Evolutionary conservation across 2,113 vertebrate species (phyloP), one percentile per base, ranked within the genome.

Genomic region (Etheostoma spectabile): DNA sequence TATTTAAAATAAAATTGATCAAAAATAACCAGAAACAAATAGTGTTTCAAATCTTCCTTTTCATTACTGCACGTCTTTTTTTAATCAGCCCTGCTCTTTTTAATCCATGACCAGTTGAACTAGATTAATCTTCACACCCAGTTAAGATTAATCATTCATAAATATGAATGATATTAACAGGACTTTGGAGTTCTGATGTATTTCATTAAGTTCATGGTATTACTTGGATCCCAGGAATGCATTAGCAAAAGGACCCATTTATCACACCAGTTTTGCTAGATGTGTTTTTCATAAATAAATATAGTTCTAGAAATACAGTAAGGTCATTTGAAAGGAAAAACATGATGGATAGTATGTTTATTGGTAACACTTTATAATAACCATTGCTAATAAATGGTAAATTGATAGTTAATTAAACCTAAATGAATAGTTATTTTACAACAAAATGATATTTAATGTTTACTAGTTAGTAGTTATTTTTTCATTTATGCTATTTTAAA

Each of bases 21-120:
- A 56, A 67, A 19, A 51, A 68, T 4, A n/a, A n/a, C 24, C 5
- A 19, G 5, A 63, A 46, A 55, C 51, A 49, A 55, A 13, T 4
- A 19, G 24, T 56, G 19, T 53, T 63, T 68, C 48, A 14, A 35
- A 62, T 56, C 38, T 65, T n/a, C 5, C 22, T n/a, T 83, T 57
- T 59, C 35, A 71, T 72, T 60, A 24, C 52, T 18, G 22, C 51
- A 56, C 2, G 0, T 42, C 2, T 24, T 48, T 2, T 48, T 48
- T 24, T 24, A 33, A 68, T 53, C 19, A 63, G 22, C 27, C 11
- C 5, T 45, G 21, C 8, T 55, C 10, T 59, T 66, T 38, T 7
- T 13, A 59, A 33, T 63, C 24, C 15, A 21, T 63, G 24, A 69
- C 48, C 51, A 49, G 21, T 57, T 49, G n/a, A 76, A 42, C 51